Evolutionary conservation across 2,797 vertebrate genomes (phyloP), one percentile per base, ranked within the genome.

Genomic region (Helarctos malayanus): DNA sequence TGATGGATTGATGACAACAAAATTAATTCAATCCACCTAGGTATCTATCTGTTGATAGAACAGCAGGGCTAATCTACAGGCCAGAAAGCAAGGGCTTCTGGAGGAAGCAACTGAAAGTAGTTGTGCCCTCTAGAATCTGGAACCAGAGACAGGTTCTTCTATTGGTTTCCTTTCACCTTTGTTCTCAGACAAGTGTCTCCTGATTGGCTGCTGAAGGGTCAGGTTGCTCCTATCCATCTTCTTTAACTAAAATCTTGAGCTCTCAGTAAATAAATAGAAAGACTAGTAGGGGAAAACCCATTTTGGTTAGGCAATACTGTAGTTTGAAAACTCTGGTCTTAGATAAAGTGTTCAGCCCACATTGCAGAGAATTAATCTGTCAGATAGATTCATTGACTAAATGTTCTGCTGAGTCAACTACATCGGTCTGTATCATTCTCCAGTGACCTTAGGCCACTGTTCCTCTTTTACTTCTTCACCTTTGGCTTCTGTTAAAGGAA

Each of bases 1-100:
- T 96, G 90, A 92, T 96, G 94, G 80, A 80, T 85, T 87, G 68
- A 89, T 93, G 89, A 94, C 83, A 92, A 68, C 54, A 92, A 88
- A 96, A 95, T 96, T 85, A 88, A 75, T 88, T 95, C 82, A 91
- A 32, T 63, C 45, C 25, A 54, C 61, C 85, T 79, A 81, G 38
- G 57, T 94, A 84, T 96, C 65, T 93, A 32, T 94, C 78, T 95
- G 75, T 84, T 69, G 63, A 27, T 65, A 65, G 83, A 94, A 93
- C 52, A 76, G 47, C 59, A 85, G 68, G 71, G 21, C 23, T 75
- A 21, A 81, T 32, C 59, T 81, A 61, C 12, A 76, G 69, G 56
- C 29, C 35, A 49, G 59, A 92, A 88, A 82, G 14, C 32, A 95
- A 59, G 47, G 81, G 29, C 75, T 78, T 79, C 73, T 93, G 68